Evolutionary conservation across 2,888 invertebrate genomes (phyloP).

Genomic region (Plebejus melissa): DNA sequence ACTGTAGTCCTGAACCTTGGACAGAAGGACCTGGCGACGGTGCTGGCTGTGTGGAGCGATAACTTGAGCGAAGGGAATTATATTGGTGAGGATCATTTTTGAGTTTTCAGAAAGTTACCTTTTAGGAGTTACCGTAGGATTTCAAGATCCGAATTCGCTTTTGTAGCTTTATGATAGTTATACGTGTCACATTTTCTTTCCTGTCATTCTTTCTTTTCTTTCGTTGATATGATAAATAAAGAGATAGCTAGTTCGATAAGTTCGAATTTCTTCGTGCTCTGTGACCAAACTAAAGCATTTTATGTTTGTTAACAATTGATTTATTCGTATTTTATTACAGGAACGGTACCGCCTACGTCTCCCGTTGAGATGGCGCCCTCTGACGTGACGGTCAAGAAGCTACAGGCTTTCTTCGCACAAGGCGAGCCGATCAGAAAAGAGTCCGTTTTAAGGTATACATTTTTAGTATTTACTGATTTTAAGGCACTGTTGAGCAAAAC

Average conservation of each 20-base stretch:
- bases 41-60: conserved; percentile 85
- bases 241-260: too few relatives aligned
- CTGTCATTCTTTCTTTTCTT: too few relatives aligned
- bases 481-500: too few relatives aligned
- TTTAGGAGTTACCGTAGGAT: too few relatives aligned
- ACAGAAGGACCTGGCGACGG: conserved; percentile 85
- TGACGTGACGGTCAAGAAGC: conserved; percentile 80
- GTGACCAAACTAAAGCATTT: neutral
- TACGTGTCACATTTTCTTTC: too few relatives aligned
- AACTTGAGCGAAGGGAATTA: conserved; percentile 82
- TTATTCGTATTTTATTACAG: conserved; percentile 40
- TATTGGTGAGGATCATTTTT: conserved; percentile 54
- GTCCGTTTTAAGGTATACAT: conserved; percentile 63
- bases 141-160: too few relatives aligned
- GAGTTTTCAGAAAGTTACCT: too few relatives aligned
- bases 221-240: too few relatives aligned
- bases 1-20: conserved; percentile 83
- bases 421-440: conserved; percentile 82
- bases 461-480: too few relatives aligned
- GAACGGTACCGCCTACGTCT: conserved; percentile 58
- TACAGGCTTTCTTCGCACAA: conserved; percentile 86
- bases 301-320: neutral
- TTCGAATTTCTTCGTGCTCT: too few relatives aligned
- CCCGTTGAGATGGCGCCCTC: conserved; percentile 62
- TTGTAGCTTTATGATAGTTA: too few relatives aligned